Percentiles rank a stretch among this genome's conserved stretches.
Conservation (phyloP, 2,888 invertebrate genomes). For the Noctua pronuba region DNA sequence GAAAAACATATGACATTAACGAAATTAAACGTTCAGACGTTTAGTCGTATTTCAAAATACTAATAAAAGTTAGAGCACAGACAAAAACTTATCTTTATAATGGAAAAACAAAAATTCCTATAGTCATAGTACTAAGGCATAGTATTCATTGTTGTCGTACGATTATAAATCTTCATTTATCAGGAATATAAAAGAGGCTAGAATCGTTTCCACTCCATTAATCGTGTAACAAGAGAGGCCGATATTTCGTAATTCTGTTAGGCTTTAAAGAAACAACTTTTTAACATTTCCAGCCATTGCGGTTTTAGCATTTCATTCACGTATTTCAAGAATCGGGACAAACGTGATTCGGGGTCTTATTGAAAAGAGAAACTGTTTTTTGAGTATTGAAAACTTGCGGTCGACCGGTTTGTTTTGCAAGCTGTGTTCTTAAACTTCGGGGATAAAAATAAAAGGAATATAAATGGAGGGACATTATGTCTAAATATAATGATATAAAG, state of each 20-base stretch:
- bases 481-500: constrained; percentile 6
- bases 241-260: constrained; percentile 47
- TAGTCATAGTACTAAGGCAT: constrained; percentile 18
- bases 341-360: constrained; percentile 57
- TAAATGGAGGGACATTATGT: not conserved
- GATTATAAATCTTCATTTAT: constrained; percentile 53
- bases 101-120: constrained; percentile 20
- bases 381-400: constrained; percentile 55
- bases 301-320: constrained; percentile 54
- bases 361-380: constrained; percentile 52
- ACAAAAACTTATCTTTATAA: constrained; percentile 39
- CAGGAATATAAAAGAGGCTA: constrained; percentile 44
- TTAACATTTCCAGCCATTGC: constrained; percentile 26
- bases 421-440: constrained; percentile 38
- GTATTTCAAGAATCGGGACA: constrained; percentile 56
- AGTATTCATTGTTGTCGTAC: constrained; percentile 28
- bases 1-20: constrained; percentile 23
- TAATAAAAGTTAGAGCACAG: constrained; percentile 30
- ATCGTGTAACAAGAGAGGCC: constrained; percentile 49
- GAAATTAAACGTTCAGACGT: constrained; percentile 22
- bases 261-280: constrained; percentile 40
- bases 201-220: constrained; percentile 51
- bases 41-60: constrained; percentile 33
- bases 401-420: constrained; percentile 44
- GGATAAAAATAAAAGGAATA: constrained; percentile 13